These are phyloP conservation scores for Melospiza georgiana DNA, from an alignment of 2,113 vertebrate species.

Conservation along the genomic window DNA sequence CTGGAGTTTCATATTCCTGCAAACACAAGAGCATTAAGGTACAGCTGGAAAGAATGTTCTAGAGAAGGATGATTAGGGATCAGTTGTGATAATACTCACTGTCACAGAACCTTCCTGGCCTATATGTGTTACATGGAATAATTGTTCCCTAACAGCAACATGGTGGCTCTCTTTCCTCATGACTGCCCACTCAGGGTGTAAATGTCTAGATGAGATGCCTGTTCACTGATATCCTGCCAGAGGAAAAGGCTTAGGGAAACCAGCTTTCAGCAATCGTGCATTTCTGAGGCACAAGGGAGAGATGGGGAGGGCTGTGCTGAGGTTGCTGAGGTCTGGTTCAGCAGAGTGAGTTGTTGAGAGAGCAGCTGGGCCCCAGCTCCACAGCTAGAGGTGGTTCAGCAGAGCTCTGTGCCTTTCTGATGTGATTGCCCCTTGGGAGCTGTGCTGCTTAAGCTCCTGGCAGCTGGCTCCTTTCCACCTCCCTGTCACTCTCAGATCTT, in stretches of 20 bases:
- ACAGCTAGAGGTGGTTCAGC: background rate
- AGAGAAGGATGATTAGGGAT: background rate
- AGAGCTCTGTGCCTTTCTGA: background rate
- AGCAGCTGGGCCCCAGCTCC: background rate
- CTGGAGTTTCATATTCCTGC: background rate
- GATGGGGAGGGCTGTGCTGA: background rate
- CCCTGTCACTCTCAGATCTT: background rate
- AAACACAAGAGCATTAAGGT: background rate
- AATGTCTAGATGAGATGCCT: background rate
- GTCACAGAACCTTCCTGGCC: background rate
- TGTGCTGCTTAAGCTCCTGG: background rate
- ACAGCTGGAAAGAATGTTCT: background rate
- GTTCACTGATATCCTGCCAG: background rate
- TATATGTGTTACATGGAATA: background rate
- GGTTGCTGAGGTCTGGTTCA: background rate
- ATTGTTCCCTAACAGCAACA: background rate
- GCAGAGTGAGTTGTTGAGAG: background rate
- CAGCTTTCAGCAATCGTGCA: background rate
- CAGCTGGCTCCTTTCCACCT: background rate
- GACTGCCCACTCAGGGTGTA: background rate
- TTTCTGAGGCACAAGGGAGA: background rate
- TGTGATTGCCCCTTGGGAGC: background rate
- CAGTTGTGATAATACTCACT: background rate
- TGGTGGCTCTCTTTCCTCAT: background rate
- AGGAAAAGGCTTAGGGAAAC: background rate